These are phyloP conservation scores for Coregonus sp. DNA, from an alignment of 2,797 vertebrate species.

Conservation along the genomic window DNA sequence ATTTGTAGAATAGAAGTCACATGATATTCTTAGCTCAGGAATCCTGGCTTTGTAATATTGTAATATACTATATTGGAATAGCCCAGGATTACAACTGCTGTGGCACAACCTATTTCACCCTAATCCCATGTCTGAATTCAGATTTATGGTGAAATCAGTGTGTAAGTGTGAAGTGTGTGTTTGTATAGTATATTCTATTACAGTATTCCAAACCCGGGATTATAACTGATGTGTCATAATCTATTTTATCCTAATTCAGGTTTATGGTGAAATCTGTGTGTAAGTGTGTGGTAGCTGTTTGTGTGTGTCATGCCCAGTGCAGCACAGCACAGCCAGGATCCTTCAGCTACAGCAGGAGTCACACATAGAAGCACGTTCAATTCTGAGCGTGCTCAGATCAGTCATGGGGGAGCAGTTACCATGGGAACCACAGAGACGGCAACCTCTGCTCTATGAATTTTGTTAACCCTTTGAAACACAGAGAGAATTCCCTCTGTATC, in stretches of 20 bases:
- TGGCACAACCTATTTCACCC: not conserved
- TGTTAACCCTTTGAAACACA: slow-evolving; percentile 35
- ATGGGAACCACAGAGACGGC: slow-evolving; percentile 43
- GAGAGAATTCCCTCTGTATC: not conserved
- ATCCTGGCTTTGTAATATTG: too few relatives aligned
- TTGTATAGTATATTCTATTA: slow-evolving; percentile 2
- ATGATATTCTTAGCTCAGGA: not conserved
- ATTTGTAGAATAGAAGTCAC: not conserved
- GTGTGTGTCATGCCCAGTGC: not conserved
- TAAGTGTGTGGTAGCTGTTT: not conserved
- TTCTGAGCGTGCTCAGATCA: slow-evolving; percentile 30
- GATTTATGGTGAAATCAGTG: not conserved
- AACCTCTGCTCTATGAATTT: slow-evolving; percentile 33
- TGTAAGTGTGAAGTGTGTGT: slow-evolving; percentile 9
- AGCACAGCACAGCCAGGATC: not conserved
- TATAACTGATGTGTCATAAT: not conserved
- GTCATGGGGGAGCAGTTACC: slow-evolving; percentile 39
- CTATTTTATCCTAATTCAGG: not conserved
- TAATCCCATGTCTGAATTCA: not conserved
- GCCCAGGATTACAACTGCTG: not conserved
- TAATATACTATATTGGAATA: not conserved
- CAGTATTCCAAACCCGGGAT: not conserved
- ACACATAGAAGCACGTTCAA: slow-evolving; percentile 39
- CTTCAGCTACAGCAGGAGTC: slow-evolving; percentile 12
- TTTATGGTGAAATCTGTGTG: slow-evolving; percentile 1